These are phyloP conservation scores for Eleginops maclovinus DNA, from an alignment of 2,113 vertebrate species.

Conservation along the genomic window DNA sequence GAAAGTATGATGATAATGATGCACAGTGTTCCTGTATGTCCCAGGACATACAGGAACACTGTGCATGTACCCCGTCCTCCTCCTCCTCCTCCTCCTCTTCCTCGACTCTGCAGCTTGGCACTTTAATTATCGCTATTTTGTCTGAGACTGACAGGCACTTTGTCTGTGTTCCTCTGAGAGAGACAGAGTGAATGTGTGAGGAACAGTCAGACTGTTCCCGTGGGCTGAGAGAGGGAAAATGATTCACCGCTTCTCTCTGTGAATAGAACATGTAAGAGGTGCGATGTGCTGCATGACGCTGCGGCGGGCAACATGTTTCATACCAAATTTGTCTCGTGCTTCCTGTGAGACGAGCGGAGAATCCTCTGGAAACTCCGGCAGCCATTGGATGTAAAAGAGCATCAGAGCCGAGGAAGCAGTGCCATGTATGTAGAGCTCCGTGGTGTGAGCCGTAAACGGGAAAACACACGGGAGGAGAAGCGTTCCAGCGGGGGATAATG, in stretches of 20 bases:
- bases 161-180: conserved; percentile 38
- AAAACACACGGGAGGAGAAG: neutral
- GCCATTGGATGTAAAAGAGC: conserved; percentile 77
- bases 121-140: conserved; percentile 61
- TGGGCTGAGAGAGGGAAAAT: conserved; percentile 64
- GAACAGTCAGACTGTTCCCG: conserved; percentile 66
- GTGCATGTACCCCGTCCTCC: conserved; percentile 49
- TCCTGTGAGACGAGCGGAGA: conserved; percentile 81
- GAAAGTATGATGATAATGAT: neutral
- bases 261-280: conserved; percentile 63
- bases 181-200: conserved; percentile 43
- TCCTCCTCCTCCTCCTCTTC: neutral
- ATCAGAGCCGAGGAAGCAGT: conserved; percentile 76
- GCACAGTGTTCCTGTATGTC: too few species aligned
- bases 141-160: conserved; percentile 54
- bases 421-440: conserved; percentile 86
- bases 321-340: conserved; percentile 83
- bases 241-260: conserved; percentile 72
- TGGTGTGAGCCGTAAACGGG: too few species aligned
- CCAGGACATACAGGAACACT: conserved; percentile 54
- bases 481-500: conserved; percentile 6
- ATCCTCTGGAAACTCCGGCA: conserved; percentile 76
- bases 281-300: conserved; percentile 65
- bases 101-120: conserved; percentile 18
- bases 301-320: conserved; percentile 46